phyloP scores from a whole-genome alignment of 1,140 invertebrate species.

The Drosophila melanica region DNA sequence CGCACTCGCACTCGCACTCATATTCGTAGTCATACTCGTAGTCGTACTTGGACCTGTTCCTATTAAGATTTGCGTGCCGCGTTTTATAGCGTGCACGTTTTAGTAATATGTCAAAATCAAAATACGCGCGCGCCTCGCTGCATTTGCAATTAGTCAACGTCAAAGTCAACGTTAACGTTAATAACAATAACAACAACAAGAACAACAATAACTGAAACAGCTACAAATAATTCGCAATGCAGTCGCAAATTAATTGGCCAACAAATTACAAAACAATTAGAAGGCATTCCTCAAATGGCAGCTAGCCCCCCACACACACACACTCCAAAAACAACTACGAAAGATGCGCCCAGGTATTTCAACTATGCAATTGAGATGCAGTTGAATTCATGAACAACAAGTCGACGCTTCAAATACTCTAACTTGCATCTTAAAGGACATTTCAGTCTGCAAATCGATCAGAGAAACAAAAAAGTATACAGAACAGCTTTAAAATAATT shows the following conservation, averaged over 20 bases:
- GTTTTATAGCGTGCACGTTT: slow-evolving; percentile 72
- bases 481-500: no score
- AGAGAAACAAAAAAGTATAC: no score
- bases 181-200: slow-evolving; percentile 31
- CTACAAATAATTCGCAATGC: slow-evolving; percentile 57
- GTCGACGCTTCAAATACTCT: slow-evolving; percentile 17
- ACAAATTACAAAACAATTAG: slow-evolving; percentile 82
- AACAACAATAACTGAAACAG: slow-evolving; percentile 25
- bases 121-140: slow-evolving; percentile 54
- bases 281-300: slow-evolving; percentile 78
- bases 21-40: not conserved
- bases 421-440: not conserved
- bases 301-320: slow-evolving; percentile 46
- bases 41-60: slow-evolving; percentile 52
- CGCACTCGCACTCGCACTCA: slow-evolving; percentile 3
- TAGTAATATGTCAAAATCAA: slow-evolving; percentile 80
- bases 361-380: slow-evolving; percentile 39
- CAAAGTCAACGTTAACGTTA: slow-evolving; percentile 34
- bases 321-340: slow-evolving; percentile 30
- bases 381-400: not conserved
- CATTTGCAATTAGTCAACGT: slow-evolving; percentile 73
- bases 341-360: slow-evolving; percentile 47
- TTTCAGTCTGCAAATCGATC: no score
- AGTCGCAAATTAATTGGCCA: slow-evolving; percentile 79
- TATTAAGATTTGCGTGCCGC: slow-evolving; percentile 53